A percentile compares a stretch with the other conserved stretches of the same genome.
Evolutionary conservation across 2,797 vertebrate species (phyloP).

Genomic region (Sternotherus odoratus): DNA sequence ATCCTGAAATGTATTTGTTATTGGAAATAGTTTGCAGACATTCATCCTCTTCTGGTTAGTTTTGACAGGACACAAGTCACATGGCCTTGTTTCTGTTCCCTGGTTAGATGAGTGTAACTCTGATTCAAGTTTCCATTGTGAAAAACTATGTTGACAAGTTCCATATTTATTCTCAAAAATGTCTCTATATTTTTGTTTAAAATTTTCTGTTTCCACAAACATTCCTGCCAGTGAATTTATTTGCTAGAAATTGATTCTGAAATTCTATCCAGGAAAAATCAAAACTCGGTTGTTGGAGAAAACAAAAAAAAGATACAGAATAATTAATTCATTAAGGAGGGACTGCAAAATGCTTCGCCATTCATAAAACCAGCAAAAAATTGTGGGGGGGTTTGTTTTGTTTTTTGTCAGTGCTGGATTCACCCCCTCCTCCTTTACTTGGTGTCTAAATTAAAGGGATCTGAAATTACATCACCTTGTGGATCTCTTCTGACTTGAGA

Average conservation of each 20-base stretch:
- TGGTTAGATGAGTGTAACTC: constrained; percentile 18
- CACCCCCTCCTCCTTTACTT: neutral
- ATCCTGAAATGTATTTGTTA: constrained; percentile 20
- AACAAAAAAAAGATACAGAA: neutral
- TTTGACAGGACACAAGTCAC: neutral
- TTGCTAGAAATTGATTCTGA: constrained; percentile 1
- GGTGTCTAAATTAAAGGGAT: neutral
- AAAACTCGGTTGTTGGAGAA: neutral
- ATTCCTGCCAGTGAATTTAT: constrained; percentile 7
- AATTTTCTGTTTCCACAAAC: constrained; percentile 30
- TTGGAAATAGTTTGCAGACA: constrained; percentile 62
- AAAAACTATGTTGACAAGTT: constrained; percentile 37
- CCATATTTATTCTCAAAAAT: neutral
- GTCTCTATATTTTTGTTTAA: neutral
- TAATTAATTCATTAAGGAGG: neutral
- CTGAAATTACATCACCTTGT: constrained; percentile 10
- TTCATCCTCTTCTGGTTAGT: constrained; percentile 9
- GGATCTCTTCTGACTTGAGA: neutral
- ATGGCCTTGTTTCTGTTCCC: neutral
- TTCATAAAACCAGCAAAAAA: neutral
- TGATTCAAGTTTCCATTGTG: neutral
- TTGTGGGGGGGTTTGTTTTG: neutral
- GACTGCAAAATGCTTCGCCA: neutral
- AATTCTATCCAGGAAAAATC: neutral
- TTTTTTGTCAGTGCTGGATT: neutral